A percentile compares a stretch with the other conserved stretches of the same genome.
These are phyloP conservation scores for Galbula dea DNA, from an alignment of 2,113 vertebrate species.

Conservation along the genomic window DNA sequence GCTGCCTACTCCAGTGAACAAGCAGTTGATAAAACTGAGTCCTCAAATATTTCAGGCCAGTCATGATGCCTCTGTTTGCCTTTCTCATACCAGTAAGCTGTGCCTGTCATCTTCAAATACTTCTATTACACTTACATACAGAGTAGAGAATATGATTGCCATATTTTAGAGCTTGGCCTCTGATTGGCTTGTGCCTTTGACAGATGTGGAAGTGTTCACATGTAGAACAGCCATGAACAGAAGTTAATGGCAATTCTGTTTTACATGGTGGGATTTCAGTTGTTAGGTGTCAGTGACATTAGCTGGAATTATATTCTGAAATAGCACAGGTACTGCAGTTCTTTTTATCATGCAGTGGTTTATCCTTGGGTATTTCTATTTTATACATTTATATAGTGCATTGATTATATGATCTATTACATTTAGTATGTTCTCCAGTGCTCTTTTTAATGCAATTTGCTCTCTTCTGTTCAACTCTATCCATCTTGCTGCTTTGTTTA, in stretches of 20 bases:
- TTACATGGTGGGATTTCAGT: neutral
- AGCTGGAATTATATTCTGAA: neutral
- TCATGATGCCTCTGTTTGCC: neutral
- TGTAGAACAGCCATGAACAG: neutral
- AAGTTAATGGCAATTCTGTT: neutral
- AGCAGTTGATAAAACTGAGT: neutral
- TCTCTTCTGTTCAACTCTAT: neutral
- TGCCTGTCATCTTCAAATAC: neutral
- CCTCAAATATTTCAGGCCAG: neutral
- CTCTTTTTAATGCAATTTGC: constrained; percentile 10
- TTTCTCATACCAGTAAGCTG: neutral
- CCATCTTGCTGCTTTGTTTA: constrained; percentile 32
- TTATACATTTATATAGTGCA: neutral
- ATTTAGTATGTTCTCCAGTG: neutral
- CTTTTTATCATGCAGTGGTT: neutral
- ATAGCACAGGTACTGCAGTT: neutral
- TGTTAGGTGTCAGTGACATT: neutral
- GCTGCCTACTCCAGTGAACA: neutral
- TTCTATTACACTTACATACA: neutral
- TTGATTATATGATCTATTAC: neutral
- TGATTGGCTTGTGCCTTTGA: neutral
- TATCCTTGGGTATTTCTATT: neutral
- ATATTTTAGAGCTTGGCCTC: neutral
- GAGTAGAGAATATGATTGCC: neutral
- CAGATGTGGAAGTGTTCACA: neutral